Percentiles rank a stretch among this genome's conserved stretches.
These are phyloP conservation scores for Prinia subflava DNA, from an alignment of 2,113 vertebrate species.

Conservation along the genomic window DNA sequence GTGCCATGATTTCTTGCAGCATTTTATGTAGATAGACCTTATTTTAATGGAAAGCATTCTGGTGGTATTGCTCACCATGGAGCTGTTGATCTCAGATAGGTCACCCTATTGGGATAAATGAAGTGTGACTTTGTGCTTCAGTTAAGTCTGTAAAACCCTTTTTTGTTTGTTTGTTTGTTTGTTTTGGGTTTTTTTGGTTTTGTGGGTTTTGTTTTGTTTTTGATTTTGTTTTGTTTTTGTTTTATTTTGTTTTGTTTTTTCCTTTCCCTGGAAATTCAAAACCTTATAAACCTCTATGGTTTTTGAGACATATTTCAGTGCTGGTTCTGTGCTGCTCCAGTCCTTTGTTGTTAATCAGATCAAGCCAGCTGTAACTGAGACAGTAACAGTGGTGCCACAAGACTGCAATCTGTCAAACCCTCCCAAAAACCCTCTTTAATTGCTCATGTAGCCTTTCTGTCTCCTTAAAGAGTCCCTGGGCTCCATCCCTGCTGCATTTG, in stretches of 20 bases:
- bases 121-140: not conserved
- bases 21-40: not conserved
- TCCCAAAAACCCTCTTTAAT: not conserved
- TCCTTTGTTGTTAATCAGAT: constrained; percentile 4
- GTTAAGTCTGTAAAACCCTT: not conserved
- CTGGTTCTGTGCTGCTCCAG: not conserved
- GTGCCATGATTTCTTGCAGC: not conserved
- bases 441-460: not conserved
- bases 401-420: not conserved
- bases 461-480: not conserved
- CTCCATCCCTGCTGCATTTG: not conserved
- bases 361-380: not conserved
- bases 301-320: not conserved
- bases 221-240: no score
- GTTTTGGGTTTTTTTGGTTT: no score
- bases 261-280: not conserved
- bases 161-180: no score
- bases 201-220: not conserved
- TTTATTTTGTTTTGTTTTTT: not conserved
- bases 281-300: not conserved
- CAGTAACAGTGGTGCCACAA: not conserved
- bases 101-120: not conserved
- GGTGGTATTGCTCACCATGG: not conserved
- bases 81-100: not conserved
- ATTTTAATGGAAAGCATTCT: not conserved